Conservation (phyloP, 1,140 invertebrate genomes). For the Scaptomyza montana region DNA sequence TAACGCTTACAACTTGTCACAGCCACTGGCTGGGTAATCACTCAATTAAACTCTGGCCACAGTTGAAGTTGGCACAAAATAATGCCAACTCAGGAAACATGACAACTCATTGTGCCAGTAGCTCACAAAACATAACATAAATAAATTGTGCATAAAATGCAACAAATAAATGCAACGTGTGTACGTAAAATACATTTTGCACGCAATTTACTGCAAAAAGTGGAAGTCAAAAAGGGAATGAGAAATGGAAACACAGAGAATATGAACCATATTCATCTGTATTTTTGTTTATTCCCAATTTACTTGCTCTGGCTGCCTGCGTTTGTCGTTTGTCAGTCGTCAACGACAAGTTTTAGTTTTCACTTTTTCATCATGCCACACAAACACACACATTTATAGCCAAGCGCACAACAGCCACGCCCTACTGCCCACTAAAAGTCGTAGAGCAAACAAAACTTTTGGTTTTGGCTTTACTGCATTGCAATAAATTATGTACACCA, state of each 20-base stretch:
- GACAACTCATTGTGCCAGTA: constrained; percentile 2
- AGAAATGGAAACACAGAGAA: not conserved
- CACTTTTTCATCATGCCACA: constrained; percentile 22
- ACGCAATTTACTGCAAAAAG: constrained; percentile 59
- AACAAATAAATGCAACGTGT: constrained; percentile 46
- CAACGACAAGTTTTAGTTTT: constrained; percentile 45
- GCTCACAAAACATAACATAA: constrained; percentile 8
- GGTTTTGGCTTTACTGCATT: constrained; percentile 41
- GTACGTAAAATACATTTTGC: constrained; percentile 39
- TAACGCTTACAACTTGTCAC: constrained; percentile 13
- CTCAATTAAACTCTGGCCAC: constrained; percentile 52
- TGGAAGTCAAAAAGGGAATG: not conserved
- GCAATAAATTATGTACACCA: constrained; percentile 74
- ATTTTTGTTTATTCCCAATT: constrained; percentile 65
- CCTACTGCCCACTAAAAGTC: constrained; percentile 28
- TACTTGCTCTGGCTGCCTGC: constrained; percentile 37
- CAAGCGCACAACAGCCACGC: not conserved
- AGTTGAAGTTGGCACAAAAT: constrained; percentile 22
- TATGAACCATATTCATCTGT: constrained; percentile 19
- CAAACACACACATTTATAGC: not conserved
- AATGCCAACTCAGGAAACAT: constrained; percentile 5
- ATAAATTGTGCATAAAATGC: constrained; percentile 39
- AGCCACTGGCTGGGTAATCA: constrained; percentile 39
- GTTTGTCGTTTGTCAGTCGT: constrained; percentile 32
- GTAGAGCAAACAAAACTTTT: constrained; percentile 55